These are phyloP conservation scores for Plusia festucae DNA, from an alignment of 2,888 invertebrate genomes.

Conservation along the genomic window DNA sequence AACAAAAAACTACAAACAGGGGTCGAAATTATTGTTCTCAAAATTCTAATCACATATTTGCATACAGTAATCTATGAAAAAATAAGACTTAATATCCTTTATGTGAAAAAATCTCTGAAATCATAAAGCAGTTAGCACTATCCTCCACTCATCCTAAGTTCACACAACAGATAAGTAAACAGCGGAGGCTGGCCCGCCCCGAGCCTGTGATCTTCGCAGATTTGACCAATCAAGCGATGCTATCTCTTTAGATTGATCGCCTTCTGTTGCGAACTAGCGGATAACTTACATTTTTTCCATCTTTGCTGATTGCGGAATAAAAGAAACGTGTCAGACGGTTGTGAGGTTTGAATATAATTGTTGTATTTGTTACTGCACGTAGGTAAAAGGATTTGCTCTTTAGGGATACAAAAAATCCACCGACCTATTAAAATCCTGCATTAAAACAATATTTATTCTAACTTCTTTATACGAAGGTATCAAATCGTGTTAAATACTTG, in stretches of 20 bases:
- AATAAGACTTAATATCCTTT: neutral
- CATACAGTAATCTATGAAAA: no score
- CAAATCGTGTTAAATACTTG: no score
- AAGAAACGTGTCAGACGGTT: slow-evolving; percentile 38
- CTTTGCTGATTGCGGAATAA: slow-evolving; percentile 46
- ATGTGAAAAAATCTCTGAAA: neutral
- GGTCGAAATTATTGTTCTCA: no score
- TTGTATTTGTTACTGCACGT: slow-evolving; percentile 28
- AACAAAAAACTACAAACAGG: no score
- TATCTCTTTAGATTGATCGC: slow-evolving; percentile 47
- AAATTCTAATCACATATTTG: no score
- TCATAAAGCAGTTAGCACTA: neutral
- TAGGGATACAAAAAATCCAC: neutral
- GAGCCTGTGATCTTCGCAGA: slow-evolving; percentile 79
- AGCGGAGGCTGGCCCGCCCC: slow-evolving; percentile 67
- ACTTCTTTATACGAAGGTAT: no score
- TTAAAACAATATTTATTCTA: no score
- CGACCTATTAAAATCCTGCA: neutral
- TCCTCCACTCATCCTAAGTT: slow-evolving; percentile 55
- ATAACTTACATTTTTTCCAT: slow-evolving; percentile 36
- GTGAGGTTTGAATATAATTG: slow-evolving; percentile 24
- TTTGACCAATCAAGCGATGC: slow-evolving; percentile 83
- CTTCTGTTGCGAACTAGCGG: slow-evolving; percentile 44
- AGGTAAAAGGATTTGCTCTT: neutral
- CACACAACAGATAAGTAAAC: slow-evolving; percentile 68